Base-by-base conservation (phyloP, 2,888 invertebrate genomes). In the Malthinus flaveolus region DNA sequence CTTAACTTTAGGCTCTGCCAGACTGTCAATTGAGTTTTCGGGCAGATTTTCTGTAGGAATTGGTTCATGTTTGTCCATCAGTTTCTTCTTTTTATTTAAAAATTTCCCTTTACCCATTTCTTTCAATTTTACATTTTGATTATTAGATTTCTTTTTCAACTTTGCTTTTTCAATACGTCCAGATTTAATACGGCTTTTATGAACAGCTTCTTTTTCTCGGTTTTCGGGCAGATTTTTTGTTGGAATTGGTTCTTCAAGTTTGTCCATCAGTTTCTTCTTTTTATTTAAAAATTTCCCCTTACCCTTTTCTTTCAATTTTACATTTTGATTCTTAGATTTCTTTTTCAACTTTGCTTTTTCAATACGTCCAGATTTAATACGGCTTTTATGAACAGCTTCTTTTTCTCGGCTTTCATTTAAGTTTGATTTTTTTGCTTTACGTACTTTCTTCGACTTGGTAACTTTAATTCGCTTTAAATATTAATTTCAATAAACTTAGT, bases 101-200 rank as follows among this genome's bases (percentile, higher is more conserved):
- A 23, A 23, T 23, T 23, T 23, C 3, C 23, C 5, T 23, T 23
- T 23, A 23, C 23, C n/a, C 5, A 3, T 23, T 2, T 5, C 23
- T 45, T 48, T 58, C 59, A 7, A 53, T 54, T 52, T 44, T 62
- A 34, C 59, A 56, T 13, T 59, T 32, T 33, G 56, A 62, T 53
- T 45, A 34, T 44, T 36, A 33, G 10, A 42, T 50, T 47, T 63
- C 64, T 76, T 75, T 65, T 33, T 44, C 33, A 31, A 42, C 65
- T 48, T 68, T 76, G 5, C 77, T 49, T 62, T 68, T 71, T 50
- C 32, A 15, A 47, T 47, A 75, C 68, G 66, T 78, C 77, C 63
- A 74, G 72, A 23, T 23, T 23, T 23, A 23, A 23, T 5, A 23
- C 23, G 23, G 5, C 36, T 66, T 62, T 61, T 65, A 61, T 56